Conservation (phyloP, 1,140 invertebrate genomes). For the Andrena cerasifolii region DNA sequence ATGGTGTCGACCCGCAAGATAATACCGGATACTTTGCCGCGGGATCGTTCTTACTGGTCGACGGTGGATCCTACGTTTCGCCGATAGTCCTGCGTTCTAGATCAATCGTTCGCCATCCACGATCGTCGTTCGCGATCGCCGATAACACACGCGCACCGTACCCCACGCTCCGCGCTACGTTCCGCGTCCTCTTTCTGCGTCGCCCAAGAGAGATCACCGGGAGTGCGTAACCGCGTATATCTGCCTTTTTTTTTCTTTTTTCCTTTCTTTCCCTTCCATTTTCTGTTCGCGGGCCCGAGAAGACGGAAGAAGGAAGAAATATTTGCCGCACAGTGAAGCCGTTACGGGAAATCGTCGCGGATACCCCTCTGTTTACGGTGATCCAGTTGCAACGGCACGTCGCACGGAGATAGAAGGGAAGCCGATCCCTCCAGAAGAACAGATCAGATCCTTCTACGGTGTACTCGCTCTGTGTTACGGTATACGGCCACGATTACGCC, state of each 20-base stretch:
- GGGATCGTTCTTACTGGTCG: slow-evolving; percentile 41
- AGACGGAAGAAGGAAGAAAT: slow-evolving; percentile 33
- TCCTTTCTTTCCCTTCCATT: slow-evolving; percentile 13
- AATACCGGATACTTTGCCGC: slow-evolving; percentile 63
- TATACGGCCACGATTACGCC: slow-evolving; percentile 6
- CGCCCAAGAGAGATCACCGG: slow-evolving; percentile 8
- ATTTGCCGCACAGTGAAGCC: slow-evolving; percentile 36
- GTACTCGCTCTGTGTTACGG: slow-evolving; percentile 12
- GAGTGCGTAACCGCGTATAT: slow-evolving; percentile 23
- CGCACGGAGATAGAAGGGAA: slow-evolving; percentile 18
- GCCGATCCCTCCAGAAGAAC: slow-evolving; percentile 5
- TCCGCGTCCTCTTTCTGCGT: not conserved
- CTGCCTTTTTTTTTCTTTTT: too few relatives aligned
- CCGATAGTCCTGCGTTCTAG: slow-evolving; percentile 26
- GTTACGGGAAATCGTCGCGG: slow-evolving; percentile 45
- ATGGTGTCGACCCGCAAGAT: slow-evolving; percentile 63
- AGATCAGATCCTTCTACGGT: slow-evolving; percentile 5
- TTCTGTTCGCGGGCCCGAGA: not conserved
- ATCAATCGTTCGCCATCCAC: slow-evolving; percentile 2
- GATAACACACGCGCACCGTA: not conserved
- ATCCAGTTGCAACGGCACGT: slow-evolving; percentile 48
- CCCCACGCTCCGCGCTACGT: not conserved
- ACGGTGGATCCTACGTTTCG: slow-evolving; percentile 44
- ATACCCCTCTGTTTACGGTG: slow-evolving; percentile 46
- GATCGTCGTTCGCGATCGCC: slow-evolving; percentile 6